Evolutionary conservation across 2,888 invertebrate genomes (phyloP), one percentile per base, ranked within the genome.

Genomic region (Cantharis nigra): DNA sequence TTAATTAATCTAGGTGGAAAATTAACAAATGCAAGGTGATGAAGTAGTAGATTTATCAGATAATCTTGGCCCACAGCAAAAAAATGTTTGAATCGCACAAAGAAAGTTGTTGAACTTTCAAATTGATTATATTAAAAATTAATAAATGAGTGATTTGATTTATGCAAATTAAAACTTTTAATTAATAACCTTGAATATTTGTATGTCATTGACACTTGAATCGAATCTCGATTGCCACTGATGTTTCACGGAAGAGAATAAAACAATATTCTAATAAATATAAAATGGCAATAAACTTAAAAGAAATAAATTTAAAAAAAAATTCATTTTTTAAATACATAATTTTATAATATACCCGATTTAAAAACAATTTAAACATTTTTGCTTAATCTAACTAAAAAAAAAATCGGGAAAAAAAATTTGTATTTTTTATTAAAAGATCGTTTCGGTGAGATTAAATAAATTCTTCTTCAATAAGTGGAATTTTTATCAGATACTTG

Each of bases 81-180:
- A 30, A 9, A 20, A 30, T 28, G n/a, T 63, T 71, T 64, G 9
- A 28, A 64, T 49, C 23, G 49, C 49, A 49, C 49, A n/a, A 73
- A 73, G 72, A 73, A 73, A 73, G 72, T 73, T 73, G 72, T 73
- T 73, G 67, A 73, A 73, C 72, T 73, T 73, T 73, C 62, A 73
- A 26, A 16, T 23, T 67, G 18, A 62, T 49, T 49, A 67, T 11
- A 18, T 65, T 63, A 28, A 30, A 71, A 16, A 63, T 49, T 49
- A 49, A 49, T 49, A 49, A 49, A 49, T 49, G 16, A 73, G 11
- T 49, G 14, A 49, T 67, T 23, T 23, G 23, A 33, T 62, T 23
- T 14, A 69, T 69, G 72, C 49, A 65, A 67, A 67, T 33, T 65
- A 33, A 73, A 13, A 63, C 67, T 67, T 67, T 7, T 69, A 33